Base-by-base conservation (phyloP, 2,113 vertebrate genomes). In the Cyrtonyx montezumae region DNA sequence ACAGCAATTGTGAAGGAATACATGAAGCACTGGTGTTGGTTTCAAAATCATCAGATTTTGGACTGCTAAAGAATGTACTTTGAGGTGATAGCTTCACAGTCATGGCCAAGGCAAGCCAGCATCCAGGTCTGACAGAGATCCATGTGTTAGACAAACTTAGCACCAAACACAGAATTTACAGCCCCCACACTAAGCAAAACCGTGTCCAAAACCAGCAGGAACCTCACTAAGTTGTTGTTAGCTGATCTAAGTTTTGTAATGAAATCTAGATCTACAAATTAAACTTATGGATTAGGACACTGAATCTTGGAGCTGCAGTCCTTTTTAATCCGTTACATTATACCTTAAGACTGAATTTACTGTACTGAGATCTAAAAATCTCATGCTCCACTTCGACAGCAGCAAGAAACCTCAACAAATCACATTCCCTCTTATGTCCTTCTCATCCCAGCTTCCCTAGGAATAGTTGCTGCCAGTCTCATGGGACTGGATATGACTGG, bases 131-230 rank as follows among this genome's bases (percentile, higher is more conserved):
- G 71, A 87, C 43, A 37, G 8, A 76, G 67, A 89, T 66, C 30
- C 49, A 94, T 4, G 20, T 23, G 32, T 53, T 62, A 78, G 36
- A 66, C 53, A 88, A 17, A 87, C 71, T 59, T 75, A 43, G 17
- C 10, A 63, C 45, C 0, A 0, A 87, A 69, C 11, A 19, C 0
- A 34, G 13, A 37, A 87, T 10, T 49, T 89, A n/a, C 23, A 62
- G 36, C 26, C 92, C 26, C 37, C 73, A 34, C 0, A 1, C 36
- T 17, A 92, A 56, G 22, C 42, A 6, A 80, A 17, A 36, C 37
- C 75, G 36, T 14, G 53, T 17, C 66, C 7, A 6, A 6, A 89
- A 68, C 26, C 13, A 6, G 9, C 21, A 71, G 5, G 16, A 53
- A 68, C 25, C 40, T 65, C n/a, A 65, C 20, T 1, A 0, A 85